phyloP scores from a whole-genome alignment of 2,113 vertebrate genomes.

The Abramis brama region DNA sequence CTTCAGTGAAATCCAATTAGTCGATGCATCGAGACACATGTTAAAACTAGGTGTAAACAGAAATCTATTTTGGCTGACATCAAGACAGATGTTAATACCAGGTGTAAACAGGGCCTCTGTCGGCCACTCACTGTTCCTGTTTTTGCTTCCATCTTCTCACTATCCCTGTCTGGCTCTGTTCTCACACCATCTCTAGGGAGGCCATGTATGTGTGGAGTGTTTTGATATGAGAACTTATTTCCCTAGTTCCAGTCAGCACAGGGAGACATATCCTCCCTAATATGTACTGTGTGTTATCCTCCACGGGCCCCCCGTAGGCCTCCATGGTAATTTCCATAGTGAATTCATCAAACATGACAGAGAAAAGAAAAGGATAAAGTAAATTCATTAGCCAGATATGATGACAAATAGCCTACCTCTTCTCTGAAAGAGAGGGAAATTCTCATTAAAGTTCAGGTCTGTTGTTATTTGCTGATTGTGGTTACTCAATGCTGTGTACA shows the following conservation, averaged over 20 bases:
- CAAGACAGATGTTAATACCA: constrained; percentile 26
- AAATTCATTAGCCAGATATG: constrained; percentile 28
- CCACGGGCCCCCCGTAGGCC: neutral
- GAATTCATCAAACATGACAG: constrained; percentile 18
- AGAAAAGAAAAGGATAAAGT: constrained; percentile 29
- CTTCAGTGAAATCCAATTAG: neutral
- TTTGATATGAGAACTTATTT: constrained; percentile 24
- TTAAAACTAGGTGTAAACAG: constrained; percentile 12
- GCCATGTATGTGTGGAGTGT: constrained; percentile 15
- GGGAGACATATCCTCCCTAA: constrained; percentile 25
- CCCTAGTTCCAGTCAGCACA: constrained; percentile 27
- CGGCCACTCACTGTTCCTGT: neutral
- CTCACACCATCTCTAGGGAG: constrained; percentile 23
- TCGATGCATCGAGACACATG: neutral
- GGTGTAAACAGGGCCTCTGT: constrained; percentile 20
- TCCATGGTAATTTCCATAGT: constrained; percentile 20
- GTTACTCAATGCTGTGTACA: too few species aligned
- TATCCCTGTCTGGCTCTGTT: neutral
- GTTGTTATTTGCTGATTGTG: too few species aligned
- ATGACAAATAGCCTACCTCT: constrained; percentile 2
- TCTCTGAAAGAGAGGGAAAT: neutral
- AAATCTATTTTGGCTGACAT: constrained; percentile 18
- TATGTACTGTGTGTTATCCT: constrained; percentile 27
- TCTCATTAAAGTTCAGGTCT: constrained; percentile 14
- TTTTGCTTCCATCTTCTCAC: constrained; percentile 1